Evolutionary conservation across 2,888 invertebrate species (phyloP).

Genomic region (Conchocele bisecta): DNA sequence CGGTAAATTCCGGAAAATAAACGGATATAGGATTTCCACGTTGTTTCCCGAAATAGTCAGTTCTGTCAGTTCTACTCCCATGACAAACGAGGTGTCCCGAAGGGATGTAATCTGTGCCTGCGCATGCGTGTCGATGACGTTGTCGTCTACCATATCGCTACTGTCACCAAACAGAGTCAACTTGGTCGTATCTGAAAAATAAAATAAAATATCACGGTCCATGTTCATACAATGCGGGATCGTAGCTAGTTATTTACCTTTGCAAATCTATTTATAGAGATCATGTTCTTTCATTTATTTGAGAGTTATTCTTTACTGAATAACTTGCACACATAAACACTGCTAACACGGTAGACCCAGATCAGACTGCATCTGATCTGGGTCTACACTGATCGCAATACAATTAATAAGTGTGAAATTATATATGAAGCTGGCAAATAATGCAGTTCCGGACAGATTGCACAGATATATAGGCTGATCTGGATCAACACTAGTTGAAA

Average conservation of each 20-base stretch:
- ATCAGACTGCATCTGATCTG: slow-evolving; percentile 3
- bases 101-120: slow-evolving; percentile 58
- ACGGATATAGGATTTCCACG: slow-evolving; percentile 61
- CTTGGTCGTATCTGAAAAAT: slow-evolving; percentile 58
- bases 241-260: neutral
- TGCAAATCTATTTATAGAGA: neutral
- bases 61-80: slow-evolving; percentile 46
- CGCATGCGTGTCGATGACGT: neutral
- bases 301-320: neutral
- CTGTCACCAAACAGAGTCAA: slow-evolving; percentile 64
- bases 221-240: too few species aligned
- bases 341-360: neutral
- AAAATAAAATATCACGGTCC: neutral
- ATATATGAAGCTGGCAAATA: too few species aligned
- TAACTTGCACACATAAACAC: too few species aligned
- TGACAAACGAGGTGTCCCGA: slow-evolving; percentile 55
- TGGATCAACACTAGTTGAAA: too few species aligned
- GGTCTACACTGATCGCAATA: neutral
- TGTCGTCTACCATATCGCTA: slow-evolving; percentile 29
- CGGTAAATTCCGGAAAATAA: slow-evolving; percentile 54
- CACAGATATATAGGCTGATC: too few species aligned
- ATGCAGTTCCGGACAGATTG: too few species aligned
- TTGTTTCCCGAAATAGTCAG: slow-evolving; percentile 65
- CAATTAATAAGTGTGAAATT: too few species aligned
- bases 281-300: neutral